Evolutionary conservation across 2,113 vertebrate genomes (phyloP).

Genomic region (Amia ocellicauda): DNA sequence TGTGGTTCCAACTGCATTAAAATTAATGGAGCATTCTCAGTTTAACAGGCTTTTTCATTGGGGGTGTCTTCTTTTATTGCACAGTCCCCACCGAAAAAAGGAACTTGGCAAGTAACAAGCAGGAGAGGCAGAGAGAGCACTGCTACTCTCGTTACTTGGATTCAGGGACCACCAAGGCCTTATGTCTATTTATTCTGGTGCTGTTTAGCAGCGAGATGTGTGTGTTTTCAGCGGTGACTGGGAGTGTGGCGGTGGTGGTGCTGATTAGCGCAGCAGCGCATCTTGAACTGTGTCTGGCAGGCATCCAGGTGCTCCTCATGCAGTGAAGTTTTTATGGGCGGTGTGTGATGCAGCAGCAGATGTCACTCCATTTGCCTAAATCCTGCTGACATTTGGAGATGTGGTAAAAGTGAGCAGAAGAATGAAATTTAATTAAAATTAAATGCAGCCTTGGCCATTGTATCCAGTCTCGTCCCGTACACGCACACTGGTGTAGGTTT

Average conservation of each 20-base stretch:
- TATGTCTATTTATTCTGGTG: no score
- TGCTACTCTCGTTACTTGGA: no score
- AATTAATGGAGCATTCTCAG: background rate
- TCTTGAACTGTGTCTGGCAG: slow-evolving; percentile 54
- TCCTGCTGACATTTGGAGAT: slow-evolving; percentile 97
- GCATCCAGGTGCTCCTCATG: slow-evolving; percentile 64
- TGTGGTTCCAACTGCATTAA: background rate
- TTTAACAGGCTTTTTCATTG: background rate
- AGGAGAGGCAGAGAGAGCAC: no score
- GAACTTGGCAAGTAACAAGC: no score
- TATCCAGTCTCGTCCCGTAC: slow-evolving; percentile 58
- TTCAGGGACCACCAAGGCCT: no score
- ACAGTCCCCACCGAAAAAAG: no score
- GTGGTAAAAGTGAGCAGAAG: slow-evolving; percentile 82
- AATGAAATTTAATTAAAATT: slow-evolving; percentile 95
- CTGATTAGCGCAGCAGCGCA: slow-evolving; percentile 11
- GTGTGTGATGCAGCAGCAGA: slow-evolving; percentile 87
- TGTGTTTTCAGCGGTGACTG: slow-evolving; percentile 12
- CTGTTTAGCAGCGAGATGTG: no score
- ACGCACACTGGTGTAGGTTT: slow-evolving; percentile 60
- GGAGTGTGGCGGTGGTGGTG: slow-evolving; percentile 23
- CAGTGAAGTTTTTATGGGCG: slow-evolving; percentile 81
- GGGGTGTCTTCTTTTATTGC: no score
- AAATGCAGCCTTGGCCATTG: slow-evolving; percentile 82
- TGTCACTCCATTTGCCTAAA: slow-evolving; percentile 96